Conservation (phyloP, 2,113 vertebrate species). For the Dascyllus trimaculatus region DNA sequence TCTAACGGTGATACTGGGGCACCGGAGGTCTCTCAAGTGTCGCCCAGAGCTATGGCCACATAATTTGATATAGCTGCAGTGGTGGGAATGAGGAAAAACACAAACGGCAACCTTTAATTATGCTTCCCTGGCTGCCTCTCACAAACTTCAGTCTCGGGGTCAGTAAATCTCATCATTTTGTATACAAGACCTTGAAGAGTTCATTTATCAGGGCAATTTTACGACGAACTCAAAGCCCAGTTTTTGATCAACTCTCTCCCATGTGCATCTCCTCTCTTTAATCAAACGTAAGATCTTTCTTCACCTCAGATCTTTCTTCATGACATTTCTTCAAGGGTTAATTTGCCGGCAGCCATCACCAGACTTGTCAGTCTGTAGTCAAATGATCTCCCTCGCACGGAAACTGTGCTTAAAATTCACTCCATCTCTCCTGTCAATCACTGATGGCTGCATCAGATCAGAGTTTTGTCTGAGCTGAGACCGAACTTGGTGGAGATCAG, state of each 20-base stretch:
- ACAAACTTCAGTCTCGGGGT: conserved; percentile 15
- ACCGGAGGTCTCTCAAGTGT: conserved; percentile 77
- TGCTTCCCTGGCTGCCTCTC: conserved; percentile 41
- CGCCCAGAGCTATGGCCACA: conserved; percentile 68
- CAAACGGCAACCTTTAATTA: conserved; percentile 71
- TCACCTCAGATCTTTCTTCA: conserved; percentile 57
- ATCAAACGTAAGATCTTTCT: conserved; percentile 57
- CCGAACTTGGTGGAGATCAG: conserved; percentile 78
- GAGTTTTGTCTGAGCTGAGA: conserved; percentile 73
- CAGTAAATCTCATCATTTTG: conserved; percentile 35
- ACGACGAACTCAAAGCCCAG: conserved; percentile 3
- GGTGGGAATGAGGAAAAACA: conserved; percentile 62
- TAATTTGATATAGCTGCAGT: conserved; percentile 81
- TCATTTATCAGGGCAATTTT: conserved; percentile 49
- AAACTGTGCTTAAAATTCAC: conserved; percentile 68
- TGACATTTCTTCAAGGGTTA: conserved; percentile 66
- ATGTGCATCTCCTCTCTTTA: conserved; percentile 44
- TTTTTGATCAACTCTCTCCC: conserved; percentile 48
- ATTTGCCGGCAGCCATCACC: conserved; percentile 65
- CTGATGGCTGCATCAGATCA: conserved; percentile 72
- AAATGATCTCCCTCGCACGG: conserved; percentile 56
- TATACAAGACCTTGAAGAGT: conserved; percentile 36
- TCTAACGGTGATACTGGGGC: conserved; percentile 57
- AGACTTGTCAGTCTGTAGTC: conserved; percentile 64
- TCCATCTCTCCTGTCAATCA: conserved; percentile 73